Evolutionary conservation across 2,797 vertebrate genomes (phyloP).

Genomic region (Pristis pectinata): DNA sequence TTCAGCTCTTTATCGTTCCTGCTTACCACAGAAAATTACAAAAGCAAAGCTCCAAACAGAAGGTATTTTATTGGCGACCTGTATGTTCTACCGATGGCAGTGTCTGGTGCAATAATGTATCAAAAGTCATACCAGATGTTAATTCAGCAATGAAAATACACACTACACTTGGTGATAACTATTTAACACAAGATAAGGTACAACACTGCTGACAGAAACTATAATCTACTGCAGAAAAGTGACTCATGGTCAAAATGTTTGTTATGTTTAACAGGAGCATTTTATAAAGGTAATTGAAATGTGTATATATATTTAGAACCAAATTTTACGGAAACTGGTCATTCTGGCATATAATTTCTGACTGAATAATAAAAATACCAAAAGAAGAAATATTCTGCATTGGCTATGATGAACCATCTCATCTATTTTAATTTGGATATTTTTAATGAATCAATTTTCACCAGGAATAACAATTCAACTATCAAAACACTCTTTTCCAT

Average conservation of each 20-base stretch:
- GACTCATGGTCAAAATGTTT: not conserved
- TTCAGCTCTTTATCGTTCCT: too few species aligned
- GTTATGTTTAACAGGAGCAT: not conserved
- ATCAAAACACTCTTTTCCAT: conserved; percentile 20
- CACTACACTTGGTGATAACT: not conserved
- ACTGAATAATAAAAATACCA: not conserved
- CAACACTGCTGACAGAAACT: not conserved
- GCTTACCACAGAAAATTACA: too few species aligned
- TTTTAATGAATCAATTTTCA: conserved; percentile 21
- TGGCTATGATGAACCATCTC: not conserved
- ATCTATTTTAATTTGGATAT: not conserved
- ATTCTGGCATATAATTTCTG: not conserved
- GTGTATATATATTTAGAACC: not conserved
- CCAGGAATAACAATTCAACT: not conserved
- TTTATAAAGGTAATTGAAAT: not conserved
- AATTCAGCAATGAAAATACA: too few species aligned
- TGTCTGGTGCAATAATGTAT: too few species aligned
- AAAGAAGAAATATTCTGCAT: not conserved
- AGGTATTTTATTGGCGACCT: too few species aligned
- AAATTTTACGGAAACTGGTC: not conserved
- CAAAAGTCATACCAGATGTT: too few species aligned
- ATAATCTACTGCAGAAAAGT: not conserved
- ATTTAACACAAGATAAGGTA: not conserved
- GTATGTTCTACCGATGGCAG: too few species aligned
- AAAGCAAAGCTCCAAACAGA: too few species aligned